A percentile compares a stretch with the other conserved stretches of the same genome.
These are phyloP conservation scores for Hydroisotoma schaefferi DNA, from an alignment of 2,888 invertebrate species.

Conservation along the genomic window DNA sequence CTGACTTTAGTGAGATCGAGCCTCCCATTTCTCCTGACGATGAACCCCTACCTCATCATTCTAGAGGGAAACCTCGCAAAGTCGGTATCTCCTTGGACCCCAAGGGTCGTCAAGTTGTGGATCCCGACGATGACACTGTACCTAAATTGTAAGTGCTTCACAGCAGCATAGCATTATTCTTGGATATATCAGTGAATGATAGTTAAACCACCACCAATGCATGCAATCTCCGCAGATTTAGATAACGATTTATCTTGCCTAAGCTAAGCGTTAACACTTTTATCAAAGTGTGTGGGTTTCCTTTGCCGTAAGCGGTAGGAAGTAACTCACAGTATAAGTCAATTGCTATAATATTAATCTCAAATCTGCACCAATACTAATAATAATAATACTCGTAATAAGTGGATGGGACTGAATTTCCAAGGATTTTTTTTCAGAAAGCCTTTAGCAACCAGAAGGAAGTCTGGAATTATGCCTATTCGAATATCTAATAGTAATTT, in stretches of 20 bases:
- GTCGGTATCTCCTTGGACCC: not conserved
- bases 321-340: too few species aligned
- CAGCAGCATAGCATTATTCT: too few species aligned
- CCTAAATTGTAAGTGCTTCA: constrained; percentile 16
- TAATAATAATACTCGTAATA: too few species aligned
- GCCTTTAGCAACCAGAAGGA: constrained; percentile 27
- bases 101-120: constrained; percentile 17
- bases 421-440: constrained; percentile 16
- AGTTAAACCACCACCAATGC: too few species aligned
- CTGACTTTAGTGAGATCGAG: constrained; percentile 33
- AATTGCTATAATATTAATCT: too few species aligned
- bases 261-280: not conserved
- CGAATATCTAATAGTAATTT: constrained; percentile 33
- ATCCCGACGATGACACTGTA: constrained; percentile 22
- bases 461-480: constrained; percentile 33
- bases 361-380: too few species aligned
- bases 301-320: too few species aligned
- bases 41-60: not conserved
- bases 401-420: too few species aligned
- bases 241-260: not conserved
- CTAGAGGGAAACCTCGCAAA: not conserved
- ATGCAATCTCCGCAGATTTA: too few species aligned
- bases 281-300: too few species aligned
- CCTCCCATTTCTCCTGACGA: constrained; percentile 16
- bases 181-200: too few species aligned